Base-by-base conservation (phyloP, 2,888 invertebrate genomes). In the Aradus depressus region DNA sequence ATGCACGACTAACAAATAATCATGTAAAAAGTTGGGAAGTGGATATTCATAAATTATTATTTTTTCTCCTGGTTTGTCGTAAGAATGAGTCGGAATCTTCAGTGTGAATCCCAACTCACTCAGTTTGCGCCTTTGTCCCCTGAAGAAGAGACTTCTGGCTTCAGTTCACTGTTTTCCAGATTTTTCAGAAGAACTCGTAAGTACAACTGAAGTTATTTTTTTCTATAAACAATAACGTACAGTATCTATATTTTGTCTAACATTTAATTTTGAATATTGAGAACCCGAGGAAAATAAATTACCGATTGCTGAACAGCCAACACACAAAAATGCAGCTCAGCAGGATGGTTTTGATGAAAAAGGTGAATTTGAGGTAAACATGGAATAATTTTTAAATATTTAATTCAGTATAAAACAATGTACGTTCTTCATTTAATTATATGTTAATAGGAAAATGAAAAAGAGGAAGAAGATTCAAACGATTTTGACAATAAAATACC, bases 51-150 rank as follows among this genome's bases (percentile, higher is more conserved):
- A n/a, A n/a, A n/a, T n/a, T n/a, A n/a, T n/a, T n/a, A n/a, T n/a
- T n/a, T n/a, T n/a, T n/a, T n/a, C n/a, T n/a, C n/a, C n/a, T n/a
- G n/a, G n/a, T n/a, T n/a, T n/a, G n/a, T n/a, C n/a, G n/a, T 19
- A 31, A 39, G 12, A 25, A 49, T 49, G 48, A 49, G 35, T 31
- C 39, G 35, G 2, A 49, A 49, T 16, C 38, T 49, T 5, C 28
- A 39, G 4, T 49, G 39, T 41, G 39, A 21, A 22, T 39, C 48
- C 18, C 78, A 80, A 64, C 68, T 86, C 54, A 86, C 86, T 8
- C 83, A 85, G 66, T 87, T 87, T 64, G 81, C 83, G 45, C 81
- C 86, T 21, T 73, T 85, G 53, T 84, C 82, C 65, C 75, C 82
- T 0, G 86, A 87, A 63, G 77, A 81, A 22, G 79, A 76, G 58